These are phyloP conservation scores for Sebastes kiyomatsui DNA, from an alignment of 2,797 vertebrate species.

Conservation along the genomic window DNA sequence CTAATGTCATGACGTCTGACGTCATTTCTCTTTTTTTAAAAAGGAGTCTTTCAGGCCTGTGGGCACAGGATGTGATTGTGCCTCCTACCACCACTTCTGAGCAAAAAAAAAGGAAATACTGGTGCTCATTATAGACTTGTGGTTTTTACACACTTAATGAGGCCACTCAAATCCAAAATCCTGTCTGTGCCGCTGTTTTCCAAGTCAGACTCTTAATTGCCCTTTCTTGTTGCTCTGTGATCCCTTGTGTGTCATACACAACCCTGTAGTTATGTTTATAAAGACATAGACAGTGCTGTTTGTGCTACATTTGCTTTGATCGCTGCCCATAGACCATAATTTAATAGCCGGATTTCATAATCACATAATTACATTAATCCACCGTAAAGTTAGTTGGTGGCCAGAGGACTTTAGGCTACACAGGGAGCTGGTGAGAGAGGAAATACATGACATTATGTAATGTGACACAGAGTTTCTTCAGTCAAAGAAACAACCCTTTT, in stretches of 20 bases:
- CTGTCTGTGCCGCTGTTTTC: conserved; percentile 23
- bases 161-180: conserved; percentile 25
- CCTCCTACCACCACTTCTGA: background rate
- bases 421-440: background rate
- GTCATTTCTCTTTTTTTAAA: background rate
- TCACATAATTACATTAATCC: conserved; percentile 46
- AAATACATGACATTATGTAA: background rate
- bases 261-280: conserved; percentile 16
- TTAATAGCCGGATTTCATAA: conserved; percentile 31
- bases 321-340: conserved; percentile 2
- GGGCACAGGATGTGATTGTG: conserved; percentile 2
- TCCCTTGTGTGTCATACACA: conserved; percentile 18
- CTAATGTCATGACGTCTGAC: background rate
- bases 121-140: conserved; percentile 30
- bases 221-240: conserved; percentile 11
- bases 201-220: conserved; percentile 20
- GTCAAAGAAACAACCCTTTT: background rate
- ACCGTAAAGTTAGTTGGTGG: background rate
- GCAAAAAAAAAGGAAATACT: conserved; percentile 25
- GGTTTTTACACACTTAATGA: conserved; percentile 38
- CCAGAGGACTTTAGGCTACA: background rate
- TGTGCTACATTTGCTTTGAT: conserved; percentile 30
- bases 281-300: conserved; percentile 31
- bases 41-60: background rate
- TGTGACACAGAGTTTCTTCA: background rate